These are phyloP conservation scores for Accipiter virgatus DNA, from an alignment of 2,113 vertebrate species.

Conservation along the genomic window DNA sequence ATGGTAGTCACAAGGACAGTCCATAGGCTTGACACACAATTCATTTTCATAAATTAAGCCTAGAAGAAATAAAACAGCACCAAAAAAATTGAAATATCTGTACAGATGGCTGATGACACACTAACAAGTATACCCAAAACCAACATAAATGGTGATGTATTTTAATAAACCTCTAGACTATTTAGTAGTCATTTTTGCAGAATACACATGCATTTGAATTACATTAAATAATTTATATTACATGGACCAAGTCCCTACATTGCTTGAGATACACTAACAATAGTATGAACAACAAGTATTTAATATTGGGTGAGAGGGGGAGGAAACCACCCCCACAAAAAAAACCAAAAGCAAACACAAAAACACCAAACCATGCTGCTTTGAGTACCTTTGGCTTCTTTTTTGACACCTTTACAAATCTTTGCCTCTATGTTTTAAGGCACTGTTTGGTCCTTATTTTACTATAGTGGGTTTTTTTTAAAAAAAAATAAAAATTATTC, in stretches of 20 bases:
- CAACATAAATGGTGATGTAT: neutral
- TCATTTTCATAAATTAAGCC: constrained; percentile 88
- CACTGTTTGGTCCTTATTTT: neutral
- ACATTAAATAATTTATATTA: neutral
- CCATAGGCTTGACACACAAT: constrained; percentile 81
- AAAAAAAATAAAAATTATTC: neutral
- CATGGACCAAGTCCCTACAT: neutral
- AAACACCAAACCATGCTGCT: neutral
- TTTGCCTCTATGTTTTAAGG: neutral
- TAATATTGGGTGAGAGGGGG: rapidly evolving
- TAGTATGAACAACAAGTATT: neutral
- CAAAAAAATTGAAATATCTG: neutral
- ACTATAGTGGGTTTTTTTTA: neutral
- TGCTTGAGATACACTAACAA: neutral
- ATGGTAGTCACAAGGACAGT: constrained; percentile 92
- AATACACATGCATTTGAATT: neutral
- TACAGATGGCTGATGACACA: neutral
- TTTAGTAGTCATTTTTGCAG: neutral
- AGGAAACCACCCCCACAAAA: rapidly evolving
- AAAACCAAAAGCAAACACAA: neutral
- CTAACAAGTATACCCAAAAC: neutral
- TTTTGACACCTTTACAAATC: neutral
- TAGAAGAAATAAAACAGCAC: constrained; percentile 53
- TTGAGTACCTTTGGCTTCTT: neutral
- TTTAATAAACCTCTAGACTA: neutral